Evolutionary conservation across 2,888 invertebrate species (phyloP), one percentile per base, ranked within the genome.

Genomic region (Synanthedon formicaeformis): DNA sequence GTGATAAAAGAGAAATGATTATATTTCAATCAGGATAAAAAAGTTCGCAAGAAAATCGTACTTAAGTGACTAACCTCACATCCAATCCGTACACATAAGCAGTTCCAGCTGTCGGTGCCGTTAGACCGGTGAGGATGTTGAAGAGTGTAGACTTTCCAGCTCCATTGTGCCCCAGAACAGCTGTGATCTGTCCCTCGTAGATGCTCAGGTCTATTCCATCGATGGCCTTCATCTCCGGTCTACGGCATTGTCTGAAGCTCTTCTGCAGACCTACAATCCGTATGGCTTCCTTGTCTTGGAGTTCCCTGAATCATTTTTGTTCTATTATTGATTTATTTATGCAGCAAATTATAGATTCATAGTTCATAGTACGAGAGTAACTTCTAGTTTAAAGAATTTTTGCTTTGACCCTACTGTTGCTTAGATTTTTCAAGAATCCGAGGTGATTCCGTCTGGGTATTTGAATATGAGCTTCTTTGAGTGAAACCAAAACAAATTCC

Each of bases 121-220:
- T 93, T n/a, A 94, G 72, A 0, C 96, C 96, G 2, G 95, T 94
- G 14, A 96, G 78, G 60, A 96, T 95, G 64, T 95, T 95, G 71
- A 96, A 93, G 8, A 95, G 82, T 0, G 95, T 95, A 0, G 95
- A 95, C 77, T 96, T 96, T 4, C 96, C 96, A 41, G 96, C 95
- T 0, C 95, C 95, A 67, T 96, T 96, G 65, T 95, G 95, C 0
- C 95, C 96, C 56, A 96, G 79, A 18, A 96, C 92, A 0, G 95
- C 95, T 0, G 95, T 96, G 57, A 96, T 95, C 76, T 96, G 95
- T 0, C 88, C 94, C 71, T 95, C 94, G 78, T 95, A 96, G 58
- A 96, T 93, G 54, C 93, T 93, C 54, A 95, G 77, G 71, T 93
- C 93, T 41, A 95, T 92, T 2, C 92, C 93, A 61, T 94, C 93